Percentiles rank a stretch among this genome's conserved stretches.
Conservation (phyloP, 2,113 vertebrate species). For the Phoenicopterus ruber region DNA sequence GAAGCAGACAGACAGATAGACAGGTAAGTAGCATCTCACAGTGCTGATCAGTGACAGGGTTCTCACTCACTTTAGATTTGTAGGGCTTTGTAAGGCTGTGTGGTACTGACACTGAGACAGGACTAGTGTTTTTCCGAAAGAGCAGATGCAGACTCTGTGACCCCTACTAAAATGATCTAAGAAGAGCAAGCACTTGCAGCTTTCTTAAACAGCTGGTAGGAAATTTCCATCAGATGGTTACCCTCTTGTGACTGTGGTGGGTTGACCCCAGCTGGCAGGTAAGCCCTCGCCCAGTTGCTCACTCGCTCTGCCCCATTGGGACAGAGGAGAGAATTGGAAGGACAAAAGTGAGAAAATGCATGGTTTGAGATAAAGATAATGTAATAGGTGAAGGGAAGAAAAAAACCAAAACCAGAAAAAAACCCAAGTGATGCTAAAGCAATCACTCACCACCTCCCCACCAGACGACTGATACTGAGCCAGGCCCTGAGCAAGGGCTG, state of each 20-base stretch:
- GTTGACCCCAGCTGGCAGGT: neutral
- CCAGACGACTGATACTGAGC: neutral
- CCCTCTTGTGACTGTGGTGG: neutral
- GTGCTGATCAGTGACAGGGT: neutral
- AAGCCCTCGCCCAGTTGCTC: neutral
- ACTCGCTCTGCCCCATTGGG: accelerated
- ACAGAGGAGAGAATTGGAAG: neutral
- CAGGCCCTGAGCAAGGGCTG: neutral
- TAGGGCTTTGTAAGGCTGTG: neutral
- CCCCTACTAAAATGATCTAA: neutral
- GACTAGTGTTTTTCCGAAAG: neutral
- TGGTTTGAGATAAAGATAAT: neutral
- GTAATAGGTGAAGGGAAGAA: neutral
- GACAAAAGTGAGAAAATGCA: neutral
- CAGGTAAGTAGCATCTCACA: neutral
- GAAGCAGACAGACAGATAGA: neutral
- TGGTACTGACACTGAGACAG: neutral
- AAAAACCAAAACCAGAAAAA: neutral
- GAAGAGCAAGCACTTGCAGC: neutral
- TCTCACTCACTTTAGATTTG: neutral
- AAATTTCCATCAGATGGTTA: neutral
- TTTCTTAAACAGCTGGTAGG: neutral
- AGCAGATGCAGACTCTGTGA: neutral
- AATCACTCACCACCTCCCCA: neutral
- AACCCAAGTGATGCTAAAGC: neutral